Percentiles rank a stretch among this genome's conserved stretches.
These are phyloP conservation scores for Sceliomorpha sp. DNA, from an alignment of 2,888 invertebrate species.

Conservation along the genomic window DNA sequence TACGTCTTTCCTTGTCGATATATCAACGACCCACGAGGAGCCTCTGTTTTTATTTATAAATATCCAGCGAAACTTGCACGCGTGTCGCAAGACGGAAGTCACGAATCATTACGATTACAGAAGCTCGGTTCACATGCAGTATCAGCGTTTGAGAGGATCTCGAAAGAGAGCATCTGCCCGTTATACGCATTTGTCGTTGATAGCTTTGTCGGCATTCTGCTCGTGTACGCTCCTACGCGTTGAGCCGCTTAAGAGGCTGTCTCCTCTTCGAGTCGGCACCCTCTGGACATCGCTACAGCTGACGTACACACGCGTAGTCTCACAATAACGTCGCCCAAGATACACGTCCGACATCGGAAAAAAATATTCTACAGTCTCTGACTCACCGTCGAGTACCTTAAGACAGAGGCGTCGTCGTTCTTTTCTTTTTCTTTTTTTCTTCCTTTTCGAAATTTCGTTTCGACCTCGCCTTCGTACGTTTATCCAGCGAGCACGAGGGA, in stretches of 20 bases:
- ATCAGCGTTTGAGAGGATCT: slow-evolving; percentile 16
- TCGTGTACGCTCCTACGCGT: slow-evolving; percentile 64
- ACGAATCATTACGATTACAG: slow-evolving; percentile 10
- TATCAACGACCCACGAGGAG: too few species aligned
- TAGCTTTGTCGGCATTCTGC: slow-evolving; percentile 74
- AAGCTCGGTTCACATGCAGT: background rate
- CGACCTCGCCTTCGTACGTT: too few species aligned
- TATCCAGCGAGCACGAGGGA: too few species aligned
- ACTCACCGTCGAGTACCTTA: too few species aligned
- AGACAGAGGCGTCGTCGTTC: too few species aligned
- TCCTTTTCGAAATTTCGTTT: too few species aligned
- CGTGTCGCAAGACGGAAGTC: background rate
- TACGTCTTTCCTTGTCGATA: too few species aligned
- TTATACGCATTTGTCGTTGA: slow-evolving; percentile 61
- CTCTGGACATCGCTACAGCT: slow-evolving; percentile 21
- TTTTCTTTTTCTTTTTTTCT: too few species aligned
- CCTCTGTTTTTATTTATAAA: too few species aligned
- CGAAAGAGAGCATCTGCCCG: slow-evolving; percentile 54
- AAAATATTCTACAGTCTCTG: slow-evolving; percentile 2
- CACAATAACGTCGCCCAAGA: too few species aligned
- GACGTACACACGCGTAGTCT: slow-evolving; percentile 6
- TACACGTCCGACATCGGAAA: slow-evolving; percentile 7
- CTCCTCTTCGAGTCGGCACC: slow-evolving; percentile 30
- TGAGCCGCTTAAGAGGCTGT: slow-evolving; percentile 70
- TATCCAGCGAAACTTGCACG: too few species aligned